Base-by-base conservation (phyloP, 1,140 invertebrate species). In the Lucilia cuprina region DNA sequence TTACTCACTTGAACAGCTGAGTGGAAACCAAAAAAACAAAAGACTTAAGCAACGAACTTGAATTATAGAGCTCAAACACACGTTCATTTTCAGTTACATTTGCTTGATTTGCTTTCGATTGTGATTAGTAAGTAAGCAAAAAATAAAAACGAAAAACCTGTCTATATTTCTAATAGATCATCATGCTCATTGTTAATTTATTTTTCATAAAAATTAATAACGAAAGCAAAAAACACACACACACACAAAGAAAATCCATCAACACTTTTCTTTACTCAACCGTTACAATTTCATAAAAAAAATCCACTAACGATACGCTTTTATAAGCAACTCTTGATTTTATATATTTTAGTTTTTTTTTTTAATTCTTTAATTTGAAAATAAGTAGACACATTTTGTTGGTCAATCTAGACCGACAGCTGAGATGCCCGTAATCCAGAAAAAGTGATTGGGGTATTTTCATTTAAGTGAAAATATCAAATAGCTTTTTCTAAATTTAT, bases 31-130 rank as follows among this genome's bases (percentile, higher is more conserved):
- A 65, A 86, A 30, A 82, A 82, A 82, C 83, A 82, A 85, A 85
- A 85, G 84, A 85, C 83, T 85, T 80, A 82, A 83, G 78, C 75
- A 85, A 85, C 83, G 83, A 85, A 85, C 84, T 85, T 85, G 84
- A 82, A 82, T 85, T 86, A 84, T 83, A 83, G 50, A 86, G 74
- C 77, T 82, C 84, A 30, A 55, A 2, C 19, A 78, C 41, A 47
- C 19, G 7, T 80, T 8, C 77, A 47, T 30, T 19, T 55, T n/a
- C 82, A 50, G 19, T 34, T 14, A 12, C 17, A 47, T 41, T 80
- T 78, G 34, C 17, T 25, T 82, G 49, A 21, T 21, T 60, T 82
- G 80, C 30, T 82, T 35, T 87, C 87, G 84, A 84, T 88, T 85
- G 77, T 30, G 25, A 30, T 30, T 30, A 30, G 25, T 30, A 30